Conservation (phyloP, 1,140 invertebrate species). For the Drosophila yakuba region DNA sequence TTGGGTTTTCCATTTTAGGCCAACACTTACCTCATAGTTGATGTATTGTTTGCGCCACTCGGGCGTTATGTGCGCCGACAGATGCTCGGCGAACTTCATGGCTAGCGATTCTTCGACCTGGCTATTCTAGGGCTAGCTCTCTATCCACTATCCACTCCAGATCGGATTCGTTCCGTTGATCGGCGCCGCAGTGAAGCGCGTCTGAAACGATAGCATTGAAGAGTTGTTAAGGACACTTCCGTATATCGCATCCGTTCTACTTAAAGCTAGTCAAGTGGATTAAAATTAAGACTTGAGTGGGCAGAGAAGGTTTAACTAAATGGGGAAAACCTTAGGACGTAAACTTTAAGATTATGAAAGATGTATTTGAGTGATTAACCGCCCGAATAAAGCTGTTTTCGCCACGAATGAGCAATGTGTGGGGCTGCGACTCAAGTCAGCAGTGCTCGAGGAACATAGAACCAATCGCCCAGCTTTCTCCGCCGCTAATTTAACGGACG, state of each 20-base stretch:
- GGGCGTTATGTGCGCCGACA: constrained; percentile 98
- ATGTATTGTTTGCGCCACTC: constrained; percentile 99
- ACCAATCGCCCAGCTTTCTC: constrained; percentile 24
- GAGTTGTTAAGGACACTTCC: constrained; percentile 12
- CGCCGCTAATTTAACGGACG: constrained; percentile 27
- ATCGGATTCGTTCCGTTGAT: constrained; percentile 33
- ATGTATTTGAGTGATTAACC: constrained; percentile 6
- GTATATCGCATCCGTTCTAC: neutral
- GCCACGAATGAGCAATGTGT: constrained; percentile 10
- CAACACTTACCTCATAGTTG: constrained; percentile 94
- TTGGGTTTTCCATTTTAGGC: neutral
- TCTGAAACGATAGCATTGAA: constrained; percentile 22
- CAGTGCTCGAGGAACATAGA: neutral
- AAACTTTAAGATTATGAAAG: neutral
- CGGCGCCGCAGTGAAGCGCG: constrained; percentile 45
- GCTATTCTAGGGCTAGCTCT: constrained; percentile 12
- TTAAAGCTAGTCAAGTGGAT: too few relatives aligned
- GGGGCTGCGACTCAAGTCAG: neutral
- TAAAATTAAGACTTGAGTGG: neutral
- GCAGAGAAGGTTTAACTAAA: neutral
- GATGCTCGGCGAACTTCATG: constrained; percentile 99
- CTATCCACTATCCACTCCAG: constrained; percentile 3
- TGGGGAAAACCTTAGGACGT: neutral
- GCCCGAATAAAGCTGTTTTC: neutral
- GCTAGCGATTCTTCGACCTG: neutral